These are phyloP conservation scores for Dermochelys coriacea DNA, from an alignment of 2,797 vertebrate genomes.

Conservation along the genomic window DNA sequence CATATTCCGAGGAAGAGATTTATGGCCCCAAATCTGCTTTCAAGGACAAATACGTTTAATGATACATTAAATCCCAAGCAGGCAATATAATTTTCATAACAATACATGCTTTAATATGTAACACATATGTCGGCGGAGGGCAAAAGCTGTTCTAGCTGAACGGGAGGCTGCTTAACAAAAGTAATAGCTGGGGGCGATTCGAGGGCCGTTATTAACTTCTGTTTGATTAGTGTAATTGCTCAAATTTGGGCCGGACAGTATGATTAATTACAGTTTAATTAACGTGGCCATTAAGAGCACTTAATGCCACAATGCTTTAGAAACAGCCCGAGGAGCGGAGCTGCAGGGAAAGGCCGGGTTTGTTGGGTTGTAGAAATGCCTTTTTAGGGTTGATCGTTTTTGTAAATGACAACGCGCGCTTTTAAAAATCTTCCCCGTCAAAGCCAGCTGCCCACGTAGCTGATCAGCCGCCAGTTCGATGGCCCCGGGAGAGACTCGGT, in stretches of 20 bases:
- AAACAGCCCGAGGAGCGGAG: slow-evolving; percentile 58
- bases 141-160: slow-evolving; percentile 46
- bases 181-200: slow-evolving; percentile 81
- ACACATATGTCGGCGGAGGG: slow-evolving; percentile 54
- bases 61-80: slow-evolving; percentile 54
- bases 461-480: no score
- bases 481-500: no score
- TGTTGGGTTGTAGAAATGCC: no score
- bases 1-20: slow-evolving; percentile 40
- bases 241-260: slow-evolving; percentile 86
- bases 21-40: slow-evolving; percentile 42
- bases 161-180: slow-evolving; percentile 51
- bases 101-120: slow-evolving; percentile 47
- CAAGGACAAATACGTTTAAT: slow-evolving; percentile 58
- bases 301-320: slow-evolving; percentile 75
- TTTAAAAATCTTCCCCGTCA: no score
- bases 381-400: no score
- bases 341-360: no score
- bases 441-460: no score
- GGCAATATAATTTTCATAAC: slow-evolving; percentile 69
- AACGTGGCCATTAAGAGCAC: slow-evolving; percentile 85
- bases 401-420: no score
- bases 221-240: slow-evolving; percentile 89
- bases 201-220: slow-evolving; percentile 87
- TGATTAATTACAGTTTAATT: slow-evolving; percentile 93